phyloP scores from a whole-genome alignment of 2,113 vertebrate species.

The Naja naja region DNA sequence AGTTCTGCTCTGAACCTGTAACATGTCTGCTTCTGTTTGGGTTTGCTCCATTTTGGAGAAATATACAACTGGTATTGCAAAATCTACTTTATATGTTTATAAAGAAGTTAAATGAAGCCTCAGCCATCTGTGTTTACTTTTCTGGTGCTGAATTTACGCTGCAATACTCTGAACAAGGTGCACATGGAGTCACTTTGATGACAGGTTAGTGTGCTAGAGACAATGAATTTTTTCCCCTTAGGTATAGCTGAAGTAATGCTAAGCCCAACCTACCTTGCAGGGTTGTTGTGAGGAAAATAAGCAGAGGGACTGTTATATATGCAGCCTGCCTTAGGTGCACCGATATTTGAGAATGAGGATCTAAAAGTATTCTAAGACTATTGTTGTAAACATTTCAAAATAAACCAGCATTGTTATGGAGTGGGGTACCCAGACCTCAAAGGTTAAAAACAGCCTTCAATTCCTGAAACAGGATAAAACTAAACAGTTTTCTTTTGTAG shows the following conservation, averaged over 20 bases:
- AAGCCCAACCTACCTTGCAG: neutral
- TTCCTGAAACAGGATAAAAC: neutral
- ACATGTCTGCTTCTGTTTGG: too few relatives aligned
- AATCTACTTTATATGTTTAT: too few relatives aligned
- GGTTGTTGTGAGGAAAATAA: neutral
- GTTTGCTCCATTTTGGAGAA: too few relatives aligned
- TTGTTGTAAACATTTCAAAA: neutral
- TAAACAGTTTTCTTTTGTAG: neutral
- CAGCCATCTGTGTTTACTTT: too few relatives aligned
- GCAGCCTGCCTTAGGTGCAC: neutral
- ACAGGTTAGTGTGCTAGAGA: neutral
- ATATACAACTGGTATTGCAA: too few relatives aligned
- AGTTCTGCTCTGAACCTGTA: too few relatives aligned
- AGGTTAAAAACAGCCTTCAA: neutral
- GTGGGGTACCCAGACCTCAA: neutral
- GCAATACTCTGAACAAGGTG: too few relatives aligned
- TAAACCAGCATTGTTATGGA: neutral
- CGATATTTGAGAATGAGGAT: neutral
- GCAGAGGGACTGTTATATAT: neutral
- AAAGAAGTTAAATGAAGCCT: too few relatives aligned
- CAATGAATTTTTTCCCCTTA: fast-evolving
- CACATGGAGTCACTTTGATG: neutral
- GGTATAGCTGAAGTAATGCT: neutral
- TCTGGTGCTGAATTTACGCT: too few relatives aligned
- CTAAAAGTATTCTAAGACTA: neutral